These are phyloP conservation scores for Cyphomyrus plagiostoma DNA, from an alignment of 2,113 vertebrate genomes.

Conservation along the genomic window DNA sequence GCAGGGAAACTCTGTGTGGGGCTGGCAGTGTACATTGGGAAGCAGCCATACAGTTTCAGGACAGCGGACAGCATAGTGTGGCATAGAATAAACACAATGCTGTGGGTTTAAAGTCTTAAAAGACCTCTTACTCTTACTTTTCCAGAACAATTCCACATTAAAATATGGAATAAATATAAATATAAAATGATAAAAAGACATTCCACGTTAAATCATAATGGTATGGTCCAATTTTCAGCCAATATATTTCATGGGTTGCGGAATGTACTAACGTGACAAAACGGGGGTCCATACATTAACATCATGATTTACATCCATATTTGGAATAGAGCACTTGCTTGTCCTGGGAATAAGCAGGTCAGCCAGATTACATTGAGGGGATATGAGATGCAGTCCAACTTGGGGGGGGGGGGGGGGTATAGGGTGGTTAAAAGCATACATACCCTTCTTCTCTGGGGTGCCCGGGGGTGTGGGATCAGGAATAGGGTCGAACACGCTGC, in stretches of 20 bases:
- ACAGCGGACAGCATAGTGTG: not conserved
- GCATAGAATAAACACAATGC: not conserved
- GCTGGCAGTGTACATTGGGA: not conserved
- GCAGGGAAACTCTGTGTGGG: not conserved
- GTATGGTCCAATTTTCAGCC: not conserved
- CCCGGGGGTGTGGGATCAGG: slow-evolving; percentile 69
- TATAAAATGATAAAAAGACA: not conserved
- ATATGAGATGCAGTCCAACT: slow-evolving; percentile 14
- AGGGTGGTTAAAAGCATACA: too few relatives aligned
- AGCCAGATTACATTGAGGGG: not conserved
- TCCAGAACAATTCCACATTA: not conserved
- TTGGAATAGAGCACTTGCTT: not conserved
- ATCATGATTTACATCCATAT: not conserved
- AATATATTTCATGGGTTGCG: not conserved
- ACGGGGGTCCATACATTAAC: not conserved
- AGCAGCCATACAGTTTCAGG: not conserved
- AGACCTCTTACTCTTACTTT: not conserved
- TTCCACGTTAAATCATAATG: not conserved
- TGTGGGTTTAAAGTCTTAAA: not conserved
- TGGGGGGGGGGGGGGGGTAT: too few relatives aligned
- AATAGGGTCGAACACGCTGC: slow-evolving; percentile 84
- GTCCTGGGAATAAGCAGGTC: not conserved
- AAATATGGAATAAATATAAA: not conserved
- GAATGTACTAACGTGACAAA: not conserved
- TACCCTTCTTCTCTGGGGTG: slow-evolving; percentile 65